Conservation (phyloP, 2,888 invertebrate species). For the Cheilosia grossa region DNA sequence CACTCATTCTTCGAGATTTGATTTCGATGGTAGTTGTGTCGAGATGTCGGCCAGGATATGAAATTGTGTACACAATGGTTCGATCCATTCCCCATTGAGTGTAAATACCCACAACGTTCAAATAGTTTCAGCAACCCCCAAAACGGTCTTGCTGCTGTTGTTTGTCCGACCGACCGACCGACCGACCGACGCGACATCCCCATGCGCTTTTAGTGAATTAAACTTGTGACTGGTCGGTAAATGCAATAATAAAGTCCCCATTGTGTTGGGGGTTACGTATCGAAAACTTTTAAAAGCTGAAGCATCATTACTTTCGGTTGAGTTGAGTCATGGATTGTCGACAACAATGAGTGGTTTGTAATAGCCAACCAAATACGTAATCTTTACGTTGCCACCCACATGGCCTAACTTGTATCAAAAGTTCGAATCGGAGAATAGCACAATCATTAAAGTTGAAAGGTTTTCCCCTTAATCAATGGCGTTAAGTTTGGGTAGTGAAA, state of each 20-base stretch:
- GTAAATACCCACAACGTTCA: not conserved
- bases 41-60: not conserved
- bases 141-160: not conserved
- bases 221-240: slow-evolving; percentile 16
- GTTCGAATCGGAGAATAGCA: not conserved
- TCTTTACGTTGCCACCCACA: not conserved
- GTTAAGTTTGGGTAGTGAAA: not conserved
- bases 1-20: slow-evolving; percentile 29
- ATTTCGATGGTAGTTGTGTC: slow-evolving; percentile 16
- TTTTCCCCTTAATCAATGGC: not conserved
- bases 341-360: not conserved
- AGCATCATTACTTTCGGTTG: not conserved
- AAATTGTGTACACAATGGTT: slow-evolving; percentile 19
- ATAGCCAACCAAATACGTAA: not conserved
- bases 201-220: slow-evolving; percentile 23
- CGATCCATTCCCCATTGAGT: not conserved
- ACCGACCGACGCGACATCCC: not conserved
- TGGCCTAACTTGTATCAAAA: not conserved
- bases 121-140: not conserved
- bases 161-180: not conserved
- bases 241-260: slow-evolving; percentile 4
- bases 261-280: slow-evolving; percentile 16
- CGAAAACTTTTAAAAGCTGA: not conserved
- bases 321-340: slow-evolving; percentile 5
- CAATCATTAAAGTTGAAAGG: slow-evolving; percentile 1